phyloP scores from a whole-genome alignment of 2,888 invertebrate species.

The Parthenolecanium corni region DNA sequence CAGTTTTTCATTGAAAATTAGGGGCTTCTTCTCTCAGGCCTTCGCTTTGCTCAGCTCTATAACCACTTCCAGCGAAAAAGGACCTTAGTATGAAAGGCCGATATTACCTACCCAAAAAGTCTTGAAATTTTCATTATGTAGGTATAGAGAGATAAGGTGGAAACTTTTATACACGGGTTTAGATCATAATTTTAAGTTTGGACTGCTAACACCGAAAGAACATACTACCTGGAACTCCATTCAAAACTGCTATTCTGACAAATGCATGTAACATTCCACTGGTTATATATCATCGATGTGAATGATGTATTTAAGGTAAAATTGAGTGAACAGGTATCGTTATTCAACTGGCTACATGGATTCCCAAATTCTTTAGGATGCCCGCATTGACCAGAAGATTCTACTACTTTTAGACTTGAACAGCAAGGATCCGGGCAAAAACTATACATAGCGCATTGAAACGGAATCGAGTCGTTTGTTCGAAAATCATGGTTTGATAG shows the following conservation, averaged over 20 bases:
- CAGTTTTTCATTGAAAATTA: too few relatives aligned
- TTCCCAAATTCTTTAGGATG: neutral
- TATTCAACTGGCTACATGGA: conserved; percentile 30
- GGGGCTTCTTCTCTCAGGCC: too few relatives aligned
- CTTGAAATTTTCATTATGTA: too few relatives aligned
- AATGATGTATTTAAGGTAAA: conserved; percentile 42
- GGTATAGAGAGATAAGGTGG: too few relatives aligned
- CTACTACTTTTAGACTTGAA: conserved; percentile 35
- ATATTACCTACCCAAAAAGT: too few relatives aligned
- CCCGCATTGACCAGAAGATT: neutral
- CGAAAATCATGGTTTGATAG: conserved; percentile 46
- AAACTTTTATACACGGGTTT: too few relatives aligned
- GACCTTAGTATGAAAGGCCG: too few relatives aligned
- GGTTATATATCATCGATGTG: conserved; percentile 44
- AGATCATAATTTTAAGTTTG: too few relatives aligned
- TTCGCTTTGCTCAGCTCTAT: too few relatives aligned
- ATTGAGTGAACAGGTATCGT: conserved; percentile 39
- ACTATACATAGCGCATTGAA: conserved; percentile 50
- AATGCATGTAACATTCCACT: conserved; percentile 50
- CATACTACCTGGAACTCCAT: conserved; percentile 48
- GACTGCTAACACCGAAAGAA: too few relatives aligned
- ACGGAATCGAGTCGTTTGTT: conserved; percentile 45
- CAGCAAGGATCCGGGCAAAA: conserved; percentile 58
- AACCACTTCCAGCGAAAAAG: too few relatives aligned
- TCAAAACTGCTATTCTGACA: conserved; percentile 44